phyloP scores from a whole-genome alignment of 2,113 vertebrate genomes.

The Regulus satrapa region DNA sequence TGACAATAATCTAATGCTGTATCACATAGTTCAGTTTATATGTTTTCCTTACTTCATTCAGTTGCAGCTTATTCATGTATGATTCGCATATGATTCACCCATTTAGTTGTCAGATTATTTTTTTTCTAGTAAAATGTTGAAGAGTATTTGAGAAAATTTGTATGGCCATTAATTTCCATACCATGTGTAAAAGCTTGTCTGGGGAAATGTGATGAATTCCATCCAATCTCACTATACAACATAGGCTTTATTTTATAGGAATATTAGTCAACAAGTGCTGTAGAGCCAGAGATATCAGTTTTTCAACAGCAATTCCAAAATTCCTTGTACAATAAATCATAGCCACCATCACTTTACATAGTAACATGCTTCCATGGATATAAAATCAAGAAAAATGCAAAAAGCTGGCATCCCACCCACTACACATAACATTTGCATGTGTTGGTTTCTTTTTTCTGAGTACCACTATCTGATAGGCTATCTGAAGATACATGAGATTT shows the following conservation, averaged over 20 bases:
- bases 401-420: background rate
- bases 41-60: background rate
- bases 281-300: background rate
- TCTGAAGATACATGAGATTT: background rate
- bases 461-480: background rate
- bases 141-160: background rate
- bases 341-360: background rate
- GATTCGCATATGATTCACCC: background rate
- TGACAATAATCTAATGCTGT: background rate
- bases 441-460: background rate
- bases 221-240: background rate
- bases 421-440: background rate
- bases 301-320: background rate
- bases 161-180: background rate
- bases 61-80: background rate
- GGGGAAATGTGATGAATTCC: background rate
- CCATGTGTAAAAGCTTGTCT: background rate
- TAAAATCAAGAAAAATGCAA: background rate
- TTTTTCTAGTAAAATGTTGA: background rate
- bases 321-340: fast-evolving
- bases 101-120: background rate
- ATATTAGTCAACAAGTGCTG: background rate
- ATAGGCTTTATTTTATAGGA: background rate
- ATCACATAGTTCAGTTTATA: background rate
- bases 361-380: background rate